Evolutionary conservation across 2,113 vertebrate species (phyloP).

Genomic region (Pseudonaja textilis): DNA sequence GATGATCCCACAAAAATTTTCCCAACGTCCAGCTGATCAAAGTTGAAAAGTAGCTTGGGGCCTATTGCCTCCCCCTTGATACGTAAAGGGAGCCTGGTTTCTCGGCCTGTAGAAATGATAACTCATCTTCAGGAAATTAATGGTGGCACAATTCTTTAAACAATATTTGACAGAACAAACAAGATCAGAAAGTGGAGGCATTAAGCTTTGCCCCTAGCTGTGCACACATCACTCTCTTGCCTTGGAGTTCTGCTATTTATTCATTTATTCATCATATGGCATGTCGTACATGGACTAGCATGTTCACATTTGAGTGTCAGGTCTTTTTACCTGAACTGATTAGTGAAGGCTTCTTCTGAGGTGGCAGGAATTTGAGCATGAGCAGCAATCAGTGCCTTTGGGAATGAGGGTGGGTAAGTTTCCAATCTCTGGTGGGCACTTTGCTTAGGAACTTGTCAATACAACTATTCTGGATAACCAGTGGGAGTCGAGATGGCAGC

Average conservation of each 20-base stretch:
- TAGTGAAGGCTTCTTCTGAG: not conserved
- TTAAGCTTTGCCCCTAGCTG: not conserved
- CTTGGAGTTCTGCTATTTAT: not conserved
- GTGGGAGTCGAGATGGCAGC: not conserved
- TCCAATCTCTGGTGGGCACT: not conserved
- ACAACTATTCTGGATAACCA: not conserved
- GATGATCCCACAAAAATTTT: slow-evolving; percentile 72
- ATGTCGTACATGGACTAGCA: no score
- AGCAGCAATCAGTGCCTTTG: not conserved
- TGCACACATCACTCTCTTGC: not conserved
- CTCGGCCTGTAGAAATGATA: slow-evolving; percentile 69
- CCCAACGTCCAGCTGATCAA: slow-evolving; percentile 72
- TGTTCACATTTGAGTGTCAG: no score
- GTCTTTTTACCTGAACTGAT: not conserved
- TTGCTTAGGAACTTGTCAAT: not conserved
- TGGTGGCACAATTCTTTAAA: not conserved
- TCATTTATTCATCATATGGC: not conserved
- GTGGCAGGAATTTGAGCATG: not conserved
- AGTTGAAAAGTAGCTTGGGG: slow-evolving; percentile 75
- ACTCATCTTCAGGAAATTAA: not conserved
- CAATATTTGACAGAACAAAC: not conserved
- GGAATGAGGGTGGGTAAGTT: not conserved
- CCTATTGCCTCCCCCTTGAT: slow-evolving; percentile 81
- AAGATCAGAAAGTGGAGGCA: not conserved
- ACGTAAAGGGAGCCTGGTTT: slow-evolving; percentile 75